These are phyloP conservation scores for Clistopyga incitator DNA, from an alignment of 2,888 invertebrate species.

Conservation along the genomic window DNA sequence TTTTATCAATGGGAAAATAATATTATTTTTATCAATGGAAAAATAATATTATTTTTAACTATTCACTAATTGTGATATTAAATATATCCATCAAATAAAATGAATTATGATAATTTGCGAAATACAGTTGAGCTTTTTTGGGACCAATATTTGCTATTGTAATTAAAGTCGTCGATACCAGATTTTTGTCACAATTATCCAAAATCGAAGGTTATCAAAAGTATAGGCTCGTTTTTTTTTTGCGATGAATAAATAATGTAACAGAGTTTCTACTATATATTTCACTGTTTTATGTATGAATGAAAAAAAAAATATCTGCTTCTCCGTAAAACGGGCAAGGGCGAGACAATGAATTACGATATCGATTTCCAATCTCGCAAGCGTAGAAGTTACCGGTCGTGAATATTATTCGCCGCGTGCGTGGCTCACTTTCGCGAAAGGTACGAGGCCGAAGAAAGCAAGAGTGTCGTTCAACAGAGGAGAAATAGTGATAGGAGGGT, in stretches of 20 bases:
- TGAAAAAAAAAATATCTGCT: not conserved
- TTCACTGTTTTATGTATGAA: not conserved
- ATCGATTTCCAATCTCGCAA: constrained; percentile 4
- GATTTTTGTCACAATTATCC: too few relatives aligned
- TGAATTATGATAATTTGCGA: too few relatives aligned
- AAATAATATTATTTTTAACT: too few relatives aligned
- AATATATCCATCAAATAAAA: too few relatives aligned
- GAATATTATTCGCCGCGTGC: not conserved
- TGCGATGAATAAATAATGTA: not conserved
- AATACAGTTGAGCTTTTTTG: too few relatives aligned
- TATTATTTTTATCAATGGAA: too few relatives aligned
- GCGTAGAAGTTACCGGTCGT: constrained; percentile 1
- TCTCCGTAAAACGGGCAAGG: not conserved
- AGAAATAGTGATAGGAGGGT: not conserved
- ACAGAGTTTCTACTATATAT: not conserved
- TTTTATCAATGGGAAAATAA: too few relatives aligned
- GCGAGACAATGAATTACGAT: not conserved
- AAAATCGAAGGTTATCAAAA: not conserved
- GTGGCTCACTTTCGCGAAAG: not conserved
- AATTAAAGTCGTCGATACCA: too few relatives aligned
- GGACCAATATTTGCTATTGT: too few relatives aligned
- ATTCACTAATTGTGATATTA: too few relatives aligned
- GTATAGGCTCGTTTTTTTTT: too few relatives aligned
- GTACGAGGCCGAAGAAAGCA: not conserved
- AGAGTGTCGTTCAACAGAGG: not conserved